Evolutionary conservation across 2,888 invertebrate species (phyloP).

Genomic region (Conops quadrifasciatus): DNA sequence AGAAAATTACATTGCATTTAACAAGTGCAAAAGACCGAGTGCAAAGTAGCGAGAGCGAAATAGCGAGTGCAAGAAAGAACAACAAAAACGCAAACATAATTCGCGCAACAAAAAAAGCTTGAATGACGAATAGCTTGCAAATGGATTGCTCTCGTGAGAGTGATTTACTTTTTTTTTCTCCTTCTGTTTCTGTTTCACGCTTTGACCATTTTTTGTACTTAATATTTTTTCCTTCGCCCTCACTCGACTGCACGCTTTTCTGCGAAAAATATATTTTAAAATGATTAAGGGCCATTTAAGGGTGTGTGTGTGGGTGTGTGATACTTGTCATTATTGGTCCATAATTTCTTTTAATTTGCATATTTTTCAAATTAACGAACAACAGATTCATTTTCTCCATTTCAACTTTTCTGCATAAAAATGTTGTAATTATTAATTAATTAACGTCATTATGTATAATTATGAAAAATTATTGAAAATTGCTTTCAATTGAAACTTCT

Average conservation of each 20-base stretch:
- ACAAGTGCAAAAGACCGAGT: background rate
- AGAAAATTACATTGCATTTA: slow-evolving; percentile 6
- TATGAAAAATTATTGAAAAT: too few relatives aligned
- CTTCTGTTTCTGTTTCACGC: background rate
- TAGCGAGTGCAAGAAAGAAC: background rate
- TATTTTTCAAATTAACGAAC: too few relatives aligned
- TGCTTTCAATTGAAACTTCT: too few relatives aligned
- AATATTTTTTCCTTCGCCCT: background rate
- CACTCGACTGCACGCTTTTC: background rate
- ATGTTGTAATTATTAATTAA: too few relatives aligned
- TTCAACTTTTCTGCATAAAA: too few relatives aligned
- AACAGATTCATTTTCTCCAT: too few relatives aligned
- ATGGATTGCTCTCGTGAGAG: slow-evolving; percentile 15
- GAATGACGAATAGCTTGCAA: background rate
- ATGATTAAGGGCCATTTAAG: too few relatives aligned
- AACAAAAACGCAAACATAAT: background rate
- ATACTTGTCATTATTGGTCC: too few relatives aligned
- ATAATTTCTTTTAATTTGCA: too few relatives aligned
- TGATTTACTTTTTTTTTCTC: background rate
- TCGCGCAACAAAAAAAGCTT: background rate
- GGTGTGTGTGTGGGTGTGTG: background rate
- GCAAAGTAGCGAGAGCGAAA: background rate
- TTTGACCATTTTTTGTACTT: slow-evolving; percentile 4
- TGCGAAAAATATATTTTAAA: too few relatives aligned
- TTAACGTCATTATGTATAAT: too few relatives aligned